Evolutionary conservation across 2,113 vertebrate species (phyloP).

Genomic region (Lathamus discolor): DNA sequence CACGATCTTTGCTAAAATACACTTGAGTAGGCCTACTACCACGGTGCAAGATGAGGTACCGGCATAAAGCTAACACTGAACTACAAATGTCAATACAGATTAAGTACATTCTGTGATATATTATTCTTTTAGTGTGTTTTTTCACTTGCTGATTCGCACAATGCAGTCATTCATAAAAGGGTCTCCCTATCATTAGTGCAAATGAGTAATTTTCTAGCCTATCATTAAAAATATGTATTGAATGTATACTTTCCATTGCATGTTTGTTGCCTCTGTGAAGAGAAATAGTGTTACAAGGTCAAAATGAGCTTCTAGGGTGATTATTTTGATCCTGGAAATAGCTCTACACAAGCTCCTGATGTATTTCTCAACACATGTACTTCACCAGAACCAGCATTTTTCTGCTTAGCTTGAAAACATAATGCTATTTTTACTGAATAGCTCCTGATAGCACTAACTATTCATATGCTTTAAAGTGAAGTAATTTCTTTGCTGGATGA

Average conservation of each 20-base stretch:
- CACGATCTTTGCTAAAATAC: not conserved
- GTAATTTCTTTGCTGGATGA: not conserved
- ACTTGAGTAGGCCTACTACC: not conserved
- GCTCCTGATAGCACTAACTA: not conserved
- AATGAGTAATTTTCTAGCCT: not conserved
- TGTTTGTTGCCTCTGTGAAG: not conserved
- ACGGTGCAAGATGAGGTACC: not conserved
- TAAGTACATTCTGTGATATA: not conserved
- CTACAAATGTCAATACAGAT: not conserved
- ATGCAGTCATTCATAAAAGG: not conserved
- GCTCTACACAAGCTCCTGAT: not conserved
- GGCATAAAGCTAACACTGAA: not conserved
- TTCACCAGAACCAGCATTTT: not conserved
- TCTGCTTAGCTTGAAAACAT: conserved; percentile 6
- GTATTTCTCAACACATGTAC: not conserved
- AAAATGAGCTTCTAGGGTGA: not conserved
- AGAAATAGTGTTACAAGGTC: not conserved
- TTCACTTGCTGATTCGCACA: not conserved
- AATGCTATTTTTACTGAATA: conserved; percentile 16
- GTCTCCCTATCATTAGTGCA: not conserved
- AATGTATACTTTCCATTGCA: not conserved
- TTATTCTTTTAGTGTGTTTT: not conserved
- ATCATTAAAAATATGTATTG: not conserved
- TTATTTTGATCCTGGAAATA: not conserved
- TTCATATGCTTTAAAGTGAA: not conserved